Evolutionary conservation across 2,797 vertebrate species (phyloP), one percentile per base, ranked within the genome.

Genomic region (Pelochelys cantorii): DNA sequence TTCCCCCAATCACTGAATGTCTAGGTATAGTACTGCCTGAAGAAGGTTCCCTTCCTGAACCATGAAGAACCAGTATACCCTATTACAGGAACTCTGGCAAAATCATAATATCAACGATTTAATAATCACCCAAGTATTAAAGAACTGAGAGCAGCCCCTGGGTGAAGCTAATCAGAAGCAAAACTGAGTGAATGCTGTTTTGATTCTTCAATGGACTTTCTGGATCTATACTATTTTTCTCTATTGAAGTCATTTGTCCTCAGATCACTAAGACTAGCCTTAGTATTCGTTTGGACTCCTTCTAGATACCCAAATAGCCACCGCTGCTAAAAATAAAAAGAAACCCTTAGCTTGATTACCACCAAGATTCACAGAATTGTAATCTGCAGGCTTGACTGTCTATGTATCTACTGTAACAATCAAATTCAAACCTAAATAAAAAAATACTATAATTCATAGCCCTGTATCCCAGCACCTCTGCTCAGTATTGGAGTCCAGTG

Each of bases 361-460:
- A 84, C 11, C 25, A 17, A 34, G 31, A 92, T 54, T 68, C 27
- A 82, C 84, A 23, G 6, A 60, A 57, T 11, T 78, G 3, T 48
- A 52, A 80, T 14, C 8, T 89, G 13, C 5, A 53, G 60, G 54
- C 27, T 87, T 93, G 31, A 4, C 22, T 5, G 15, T 60, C 54
- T 4, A 0, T 8, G 0, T 77, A 7, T 14, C 53, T 56, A 1
- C 11, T 14, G 5, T 1, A 81, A 68, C 81, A 91, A 89, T 48
- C 34, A 78, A 81, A 82, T 5, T 3, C n/a, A 31, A 2, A 0
- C 4, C 0, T 0, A 34, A 71, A 71, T 71, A 68, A 34, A 2
- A 3, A 23, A 59, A 25, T 29, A 59, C 15, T 90, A 48, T 42
- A 88, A 81, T 20, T 3, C 59, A 77, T 48, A 37, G 5, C 18